These are phyloP conservation scores for Falco novaeseelandiae DNA, from an alignment of 2,797 vertebrate species.

Conservation along the genomic window DNA sequence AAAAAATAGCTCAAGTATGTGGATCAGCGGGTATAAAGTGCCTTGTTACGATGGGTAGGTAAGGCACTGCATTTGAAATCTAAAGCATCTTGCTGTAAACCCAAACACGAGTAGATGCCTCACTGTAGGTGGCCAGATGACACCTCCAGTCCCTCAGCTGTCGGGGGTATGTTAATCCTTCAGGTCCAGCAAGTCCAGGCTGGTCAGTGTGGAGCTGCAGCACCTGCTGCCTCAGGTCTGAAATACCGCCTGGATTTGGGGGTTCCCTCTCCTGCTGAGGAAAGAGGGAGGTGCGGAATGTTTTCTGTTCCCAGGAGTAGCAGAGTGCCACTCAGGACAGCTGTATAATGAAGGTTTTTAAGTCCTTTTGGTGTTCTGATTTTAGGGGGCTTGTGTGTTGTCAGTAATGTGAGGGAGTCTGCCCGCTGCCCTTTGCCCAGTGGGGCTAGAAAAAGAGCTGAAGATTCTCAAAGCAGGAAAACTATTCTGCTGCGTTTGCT, in stretches of 20 bases:
- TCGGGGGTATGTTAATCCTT: accelerated
- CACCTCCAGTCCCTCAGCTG: neutral
- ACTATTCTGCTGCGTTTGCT: neutral
- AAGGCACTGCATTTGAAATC: neutral
- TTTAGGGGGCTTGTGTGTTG: neutral
- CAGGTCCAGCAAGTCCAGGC: neutral
- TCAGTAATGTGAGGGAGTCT: neutral
- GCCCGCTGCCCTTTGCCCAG: neutral
- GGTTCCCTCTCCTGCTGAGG: neutral
- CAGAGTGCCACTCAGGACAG: neutral
- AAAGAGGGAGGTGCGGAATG: neutral
- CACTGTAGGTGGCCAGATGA: neutral
- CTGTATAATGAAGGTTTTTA: neutral
- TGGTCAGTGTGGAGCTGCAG: neutral
- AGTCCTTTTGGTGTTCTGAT: neutral
- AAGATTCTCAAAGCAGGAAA: neutral
- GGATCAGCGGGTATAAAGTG: neutral
- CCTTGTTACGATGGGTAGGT: neutral
- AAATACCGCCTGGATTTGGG: neutral
- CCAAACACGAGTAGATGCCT: neutral
- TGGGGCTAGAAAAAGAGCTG: neutral
- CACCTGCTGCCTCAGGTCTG: neutral
- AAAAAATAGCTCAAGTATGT: neutral
- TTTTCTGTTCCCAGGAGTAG: neutral
- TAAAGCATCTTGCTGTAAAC: neutral